These are phyloP conservation scores for Polyommatus icarus DNA, from an alignment of 2,888 invertebrate genomes.

Conservation along the genomic window DNA sequence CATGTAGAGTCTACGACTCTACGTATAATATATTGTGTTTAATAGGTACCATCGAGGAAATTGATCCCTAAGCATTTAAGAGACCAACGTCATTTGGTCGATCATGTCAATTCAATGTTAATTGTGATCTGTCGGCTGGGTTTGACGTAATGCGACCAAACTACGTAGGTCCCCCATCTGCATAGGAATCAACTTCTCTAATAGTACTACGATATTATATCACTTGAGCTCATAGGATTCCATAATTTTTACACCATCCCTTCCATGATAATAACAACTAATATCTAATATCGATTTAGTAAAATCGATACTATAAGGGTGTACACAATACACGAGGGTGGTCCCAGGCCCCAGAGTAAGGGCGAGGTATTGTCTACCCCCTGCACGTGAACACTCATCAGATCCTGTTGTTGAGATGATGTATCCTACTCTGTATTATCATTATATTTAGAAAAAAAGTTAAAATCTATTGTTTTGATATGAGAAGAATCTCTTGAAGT, in stretches of 20 bases:
- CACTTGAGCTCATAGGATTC: too few species aligned
- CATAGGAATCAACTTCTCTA: too few species aligned
- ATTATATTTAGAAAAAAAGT: background rate
- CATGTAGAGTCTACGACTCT: too few species aligned
- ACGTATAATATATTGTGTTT: too few species aligned
- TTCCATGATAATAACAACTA: background rate
- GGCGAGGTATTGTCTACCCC: conserved; percentile 22
- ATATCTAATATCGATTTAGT: conserved; percentile 7
- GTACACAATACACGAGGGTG: conserved; percentile 22
- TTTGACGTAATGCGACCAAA: too few species aligned
- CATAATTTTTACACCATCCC: background rate
- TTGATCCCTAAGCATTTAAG: too few species aligned
- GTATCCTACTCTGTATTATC: background rate
- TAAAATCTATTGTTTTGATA: background rate
- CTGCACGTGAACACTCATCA: conserved; percentile 12
- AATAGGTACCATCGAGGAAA: too few species aligned
- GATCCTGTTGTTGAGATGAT: conserved; percentile 13
- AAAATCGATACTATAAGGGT: conserved; percentile 26
- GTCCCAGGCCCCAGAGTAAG: conserved; percentile 9
- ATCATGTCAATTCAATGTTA: too few species aligned
- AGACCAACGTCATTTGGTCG: too few species aligned
- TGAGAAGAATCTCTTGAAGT: background rate
- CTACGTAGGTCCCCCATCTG: too few species aligned
- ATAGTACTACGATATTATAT: too few species aligned
- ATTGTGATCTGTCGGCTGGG: too few species aligned